Evolutionary conservation across 92 coral and sea anemone genomes (phyloP).

Genomic region (Phymanthus crucifer): DNA sequence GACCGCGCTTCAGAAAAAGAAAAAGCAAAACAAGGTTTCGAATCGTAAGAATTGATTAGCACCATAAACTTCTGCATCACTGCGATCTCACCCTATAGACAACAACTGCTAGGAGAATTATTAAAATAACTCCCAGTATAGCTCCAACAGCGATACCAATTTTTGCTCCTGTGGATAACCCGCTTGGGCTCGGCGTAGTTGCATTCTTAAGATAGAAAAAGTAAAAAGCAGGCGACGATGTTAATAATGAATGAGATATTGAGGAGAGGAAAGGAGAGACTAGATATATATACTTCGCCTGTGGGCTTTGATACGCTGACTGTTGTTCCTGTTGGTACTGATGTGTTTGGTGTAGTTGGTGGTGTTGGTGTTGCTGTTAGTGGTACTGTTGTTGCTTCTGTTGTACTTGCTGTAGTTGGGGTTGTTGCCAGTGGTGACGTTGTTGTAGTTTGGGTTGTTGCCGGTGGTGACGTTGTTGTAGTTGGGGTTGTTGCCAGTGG

Average conservation of each 20-base stretch:
- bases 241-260: too few species aligned
- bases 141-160: constrained; percentile 40
- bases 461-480: too few species aligned
- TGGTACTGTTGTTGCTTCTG: background rate
- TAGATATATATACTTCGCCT: background rate
- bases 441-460: too few species aligned
- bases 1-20: background rate
- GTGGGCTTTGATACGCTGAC: background rate
- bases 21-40: background rate
- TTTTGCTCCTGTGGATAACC: background rate
- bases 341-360: background rate
- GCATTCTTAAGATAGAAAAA: background rate
- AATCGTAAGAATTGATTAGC: background rate
- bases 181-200: background rate
- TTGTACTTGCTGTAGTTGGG: background rate
- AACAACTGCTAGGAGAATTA: background rate
- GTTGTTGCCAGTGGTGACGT: too few species aligned
- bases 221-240: too few species aligned
- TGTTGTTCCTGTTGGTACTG: background rate
- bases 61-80: too few species aligned
- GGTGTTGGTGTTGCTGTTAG: background rate
- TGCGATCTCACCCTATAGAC: background rate
- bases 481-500: too few species aligned
- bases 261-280: too few species aligned
- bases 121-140: constrained; percentile 19